Percentiles rank a stretch among this genome's conserved stretches.
These are phyloP conservation scores for Magallana gigas DNA, from an alignment of 1,140 invertebrate species.

Conservation along the genomic window DNA sequence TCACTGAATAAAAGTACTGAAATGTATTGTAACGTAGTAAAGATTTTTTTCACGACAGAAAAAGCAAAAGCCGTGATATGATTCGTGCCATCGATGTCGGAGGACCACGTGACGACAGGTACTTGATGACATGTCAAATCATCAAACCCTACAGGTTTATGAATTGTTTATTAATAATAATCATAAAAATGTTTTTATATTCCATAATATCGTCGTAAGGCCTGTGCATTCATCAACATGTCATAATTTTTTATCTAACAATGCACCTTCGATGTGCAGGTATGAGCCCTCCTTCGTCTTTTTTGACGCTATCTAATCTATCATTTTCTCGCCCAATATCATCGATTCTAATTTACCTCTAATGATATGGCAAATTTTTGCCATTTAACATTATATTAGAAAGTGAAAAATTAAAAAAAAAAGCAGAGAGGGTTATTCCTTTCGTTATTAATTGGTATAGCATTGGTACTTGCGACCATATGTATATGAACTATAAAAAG, in stretches of 20 bases:
- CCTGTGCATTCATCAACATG: background rate
- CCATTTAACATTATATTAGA: too few species aligned
- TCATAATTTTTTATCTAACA: background rate
- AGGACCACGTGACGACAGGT: background rate
- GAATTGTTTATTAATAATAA: conserved; percentile 35
- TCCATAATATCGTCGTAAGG: background rate
- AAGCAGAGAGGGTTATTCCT: too few species aligned
- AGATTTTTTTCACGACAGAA: too few species aligned
- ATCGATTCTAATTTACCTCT: background rate
- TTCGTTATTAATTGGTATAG: too few species aligned
- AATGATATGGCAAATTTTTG: too few species aligned
- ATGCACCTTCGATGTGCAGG: background rate
- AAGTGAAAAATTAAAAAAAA: too few species aligned
- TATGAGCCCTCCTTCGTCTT: background rate
- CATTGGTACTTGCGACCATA: too few species aligned
- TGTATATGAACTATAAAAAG: too few species aligned
- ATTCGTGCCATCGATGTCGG: background rate
- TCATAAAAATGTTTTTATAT: background rate
- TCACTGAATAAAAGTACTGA: too few species aligned
- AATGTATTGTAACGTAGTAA: too few species aligned
- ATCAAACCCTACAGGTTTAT: conserved; percentile 20
- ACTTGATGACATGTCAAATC: background rate
- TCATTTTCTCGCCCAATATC: background rate
- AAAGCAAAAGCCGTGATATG: background rate
- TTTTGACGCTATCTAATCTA: background rate